Evolutionary conservation across 1,140 invertebrate species (phyloP), one percentile per base, ranked within the genome.

Genomic region (Wiebesia pumilae): DNA sequence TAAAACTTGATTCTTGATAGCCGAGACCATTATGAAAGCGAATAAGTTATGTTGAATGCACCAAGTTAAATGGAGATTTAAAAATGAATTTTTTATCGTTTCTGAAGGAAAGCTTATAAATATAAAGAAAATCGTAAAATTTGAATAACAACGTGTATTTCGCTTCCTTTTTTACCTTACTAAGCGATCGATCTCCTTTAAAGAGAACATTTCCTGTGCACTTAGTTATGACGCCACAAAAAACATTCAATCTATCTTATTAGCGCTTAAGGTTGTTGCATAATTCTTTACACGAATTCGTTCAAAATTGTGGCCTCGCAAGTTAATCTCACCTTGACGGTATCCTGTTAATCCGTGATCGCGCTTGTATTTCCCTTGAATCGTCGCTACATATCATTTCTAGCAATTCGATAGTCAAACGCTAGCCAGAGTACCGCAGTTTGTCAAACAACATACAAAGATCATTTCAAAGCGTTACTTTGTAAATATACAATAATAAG

Each of bases 391-490:
- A n/a, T 47, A 47, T 81, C 40, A 81, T 81, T 43, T 81, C 62
- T 81, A 30, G 62, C 38, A 47, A 7, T 16, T 65, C 27, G 40
- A 65, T 16, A 40, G 21, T 40, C 35, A 27, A 33, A 65, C 79
- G 43, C 38, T 6, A 67, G 58, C 35, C 38, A 47, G 47, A 80
- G 54, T 33, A 80, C 24, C 58, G 24, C 16, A 47, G 65, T 47
- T 24, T 38, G 35, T 69, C 47, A 75, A 81, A 81, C 84, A 81
- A 71, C 81, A 85, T 14, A 30, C 33, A 35, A 81, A 83, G 33
- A 87, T 87, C 69, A 86, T 86, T 86, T 81, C 67, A 75, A 83
- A 83, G 38, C 58, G 73, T 83, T 87, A 87, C 78, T 87, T 83
- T 87, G 81, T 87, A 83, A 43, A 87, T 87, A 87, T 83, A 83